Evolutionary conservation across 2,113 vertebrate species (phyloP).

Genomic region (Rhagologus leucostigma): DNA sequence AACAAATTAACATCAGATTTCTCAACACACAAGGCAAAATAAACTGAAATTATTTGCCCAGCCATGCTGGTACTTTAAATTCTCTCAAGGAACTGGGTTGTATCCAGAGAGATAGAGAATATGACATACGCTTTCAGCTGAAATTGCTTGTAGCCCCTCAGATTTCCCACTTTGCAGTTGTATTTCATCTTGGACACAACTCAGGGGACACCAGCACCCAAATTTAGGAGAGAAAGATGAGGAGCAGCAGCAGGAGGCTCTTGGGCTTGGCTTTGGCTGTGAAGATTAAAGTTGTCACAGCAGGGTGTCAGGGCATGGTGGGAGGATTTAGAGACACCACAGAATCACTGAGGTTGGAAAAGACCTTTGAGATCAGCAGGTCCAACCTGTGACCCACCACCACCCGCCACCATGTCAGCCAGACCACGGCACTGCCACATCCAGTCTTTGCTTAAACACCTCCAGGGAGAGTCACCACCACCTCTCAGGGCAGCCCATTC

Average conservation of each 20-base stretch:
- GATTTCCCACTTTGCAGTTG: background rate
- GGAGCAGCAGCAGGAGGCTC: background rate
- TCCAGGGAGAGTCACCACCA: background rate
- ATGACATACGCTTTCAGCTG: background rate
- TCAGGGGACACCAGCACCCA: background rate
- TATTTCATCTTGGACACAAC: background rate
- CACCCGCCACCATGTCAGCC: background rate
- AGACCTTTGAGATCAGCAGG: background rate
- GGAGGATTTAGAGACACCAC: background rate
- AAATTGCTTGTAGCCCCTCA: background rate
- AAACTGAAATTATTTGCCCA: background rate
- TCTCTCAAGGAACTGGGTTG: background rate
- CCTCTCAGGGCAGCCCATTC: background rate
- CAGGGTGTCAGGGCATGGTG: rapidly evolving
- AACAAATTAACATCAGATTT: conserved; percentile 24
- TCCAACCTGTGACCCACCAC: background rate
- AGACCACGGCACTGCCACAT: rapidly evolving
- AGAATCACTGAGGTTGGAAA: background rate
- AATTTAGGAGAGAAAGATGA: rapidly evolving
- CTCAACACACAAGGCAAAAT: conserved; percentile 22
- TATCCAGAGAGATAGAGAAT: background rate
- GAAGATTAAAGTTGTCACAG: rapidly evolving
- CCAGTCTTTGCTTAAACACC: background rate
- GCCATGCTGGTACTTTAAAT: background rate
- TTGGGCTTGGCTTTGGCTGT: background rate